Percentiles rank a stretch among this genome's conserved stretches.
Conservation (phyloP, 2,113 vertebrate species). For the Tricholaema leucomelas region DNA sequence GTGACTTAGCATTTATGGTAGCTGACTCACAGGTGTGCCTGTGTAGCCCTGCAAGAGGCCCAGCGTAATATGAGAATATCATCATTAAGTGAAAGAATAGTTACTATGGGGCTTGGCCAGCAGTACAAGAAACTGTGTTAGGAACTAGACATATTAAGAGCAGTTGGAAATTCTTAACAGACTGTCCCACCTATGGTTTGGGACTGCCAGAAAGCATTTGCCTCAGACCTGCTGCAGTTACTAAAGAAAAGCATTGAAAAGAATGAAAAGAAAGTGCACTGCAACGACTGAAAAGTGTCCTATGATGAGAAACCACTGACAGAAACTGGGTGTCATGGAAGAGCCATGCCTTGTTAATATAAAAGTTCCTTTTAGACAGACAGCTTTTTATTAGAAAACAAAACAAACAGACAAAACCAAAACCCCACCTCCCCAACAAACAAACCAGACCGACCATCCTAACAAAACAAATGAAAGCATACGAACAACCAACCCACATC, state of each 20-base stretch:
- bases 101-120: not conserved
- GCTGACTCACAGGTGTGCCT: not conserved
- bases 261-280: not conserved
- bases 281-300: not conserved
- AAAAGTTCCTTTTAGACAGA: not conserved
- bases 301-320: not conserved
- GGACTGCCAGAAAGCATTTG: not conserved
- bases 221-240: not conserved
- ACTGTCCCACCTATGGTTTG: accelerated
- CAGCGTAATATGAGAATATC: not conserved
- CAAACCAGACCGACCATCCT: no score
- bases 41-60: not conserved
- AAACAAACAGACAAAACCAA: not conserved
- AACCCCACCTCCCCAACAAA: not conserved
- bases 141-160: not conserved
- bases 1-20: not conserved
- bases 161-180: not conserved
- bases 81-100: not conserved
- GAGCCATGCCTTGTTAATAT: not conserved
- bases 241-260: not conserved
- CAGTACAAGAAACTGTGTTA: not conserved
- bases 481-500: no score
- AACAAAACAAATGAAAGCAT: no score
- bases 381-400: not conserved
- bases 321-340: not conserved